Percentiles rank a stretch among this genome's conserved stretches.
Conservation (phyloP, 2,113 vertebrate genomes). For the Hassar affinis region DNA sequence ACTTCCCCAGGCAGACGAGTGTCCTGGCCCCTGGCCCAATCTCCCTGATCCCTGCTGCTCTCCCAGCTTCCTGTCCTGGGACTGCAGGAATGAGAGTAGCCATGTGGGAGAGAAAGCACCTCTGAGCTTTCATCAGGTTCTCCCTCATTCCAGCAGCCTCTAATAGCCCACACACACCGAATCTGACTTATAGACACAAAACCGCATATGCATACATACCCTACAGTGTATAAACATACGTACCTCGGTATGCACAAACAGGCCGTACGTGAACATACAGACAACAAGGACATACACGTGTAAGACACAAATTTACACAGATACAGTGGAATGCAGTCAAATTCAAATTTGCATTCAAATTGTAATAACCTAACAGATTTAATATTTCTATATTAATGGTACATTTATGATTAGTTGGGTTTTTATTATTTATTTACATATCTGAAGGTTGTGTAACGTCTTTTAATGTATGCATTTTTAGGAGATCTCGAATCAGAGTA, state of each 20-base stretch:
- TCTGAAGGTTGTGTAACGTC: background rate
- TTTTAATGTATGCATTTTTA: background rate
- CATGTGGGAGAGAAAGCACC: slow-evolving; percentile 32
- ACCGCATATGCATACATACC: background rate
- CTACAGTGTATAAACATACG: too few relatives aligned
- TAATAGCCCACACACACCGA: slow-evolving; percentile 29
- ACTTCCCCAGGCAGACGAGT: slow-evolving; percentile 41
- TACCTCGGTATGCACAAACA: background rate
- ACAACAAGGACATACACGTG: too few relatives aligned
- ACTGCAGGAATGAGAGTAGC: slow-evolving; percentile 52
- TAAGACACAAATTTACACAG: background rate
- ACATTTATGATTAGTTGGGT: too few relatives aligned
- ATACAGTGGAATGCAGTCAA: background rate
- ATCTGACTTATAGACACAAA: background rate
- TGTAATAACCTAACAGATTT: background rate
- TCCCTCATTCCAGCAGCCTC: slow-evolving; percentile 26
- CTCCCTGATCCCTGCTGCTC: slow-evolving; percentile 47
- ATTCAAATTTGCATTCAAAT: background rate
- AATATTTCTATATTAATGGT: background rate
- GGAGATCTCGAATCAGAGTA: background rate
- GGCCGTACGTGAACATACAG: background rate
- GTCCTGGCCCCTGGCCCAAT: slow-evolving; percentile 36
- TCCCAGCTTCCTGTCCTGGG: slow-evolving; percentile 59
- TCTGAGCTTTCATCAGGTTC: slow-evolving; percentile 43
- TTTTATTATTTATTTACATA: background rate